A percentile compares a stretch with the other conserved stretches of the same genome.
Conservation (phyloP, 1,140 invertebrate genomes). For the Gonioctena quinquepunctata region DNA sequence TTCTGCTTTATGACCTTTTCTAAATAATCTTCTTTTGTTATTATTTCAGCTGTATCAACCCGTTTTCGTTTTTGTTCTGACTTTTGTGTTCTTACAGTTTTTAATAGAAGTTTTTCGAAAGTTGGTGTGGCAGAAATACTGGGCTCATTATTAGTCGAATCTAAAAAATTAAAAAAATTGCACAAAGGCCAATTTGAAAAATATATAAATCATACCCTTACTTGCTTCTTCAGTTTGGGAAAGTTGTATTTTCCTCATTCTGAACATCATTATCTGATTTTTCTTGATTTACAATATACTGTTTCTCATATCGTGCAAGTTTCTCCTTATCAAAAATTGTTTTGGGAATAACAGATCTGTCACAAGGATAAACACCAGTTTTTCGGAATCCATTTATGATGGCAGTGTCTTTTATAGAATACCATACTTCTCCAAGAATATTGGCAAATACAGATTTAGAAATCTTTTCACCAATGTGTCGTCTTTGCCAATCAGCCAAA, state of each 20-base stretch:
- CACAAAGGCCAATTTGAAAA: background rate
- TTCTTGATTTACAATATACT: background rate
- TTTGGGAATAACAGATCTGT: background rate
- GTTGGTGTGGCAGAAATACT: background rate
- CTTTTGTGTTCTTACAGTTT: background rate
- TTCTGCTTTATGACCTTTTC: background rate
- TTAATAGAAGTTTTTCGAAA: background rate
- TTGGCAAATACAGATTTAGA: background rate
- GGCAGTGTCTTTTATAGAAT: background rate
- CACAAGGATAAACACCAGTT: background rate
- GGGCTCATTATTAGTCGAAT: background rate
- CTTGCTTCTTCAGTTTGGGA: background rate
- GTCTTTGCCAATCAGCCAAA: background rate
- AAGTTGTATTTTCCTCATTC: background rate
- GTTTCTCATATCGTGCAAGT: background rate
- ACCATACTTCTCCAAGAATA: background rate
- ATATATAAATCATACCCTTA: background rate
- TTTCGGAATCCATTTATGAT: background rate
- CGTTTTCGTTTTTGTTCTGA: background rate
- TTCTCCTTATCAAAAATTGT: slow-evolving; percentile 1
- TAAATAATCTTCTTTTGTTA: background rate
- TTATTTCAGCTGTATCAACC: background rate
- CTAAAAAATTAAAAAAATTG: background rate
- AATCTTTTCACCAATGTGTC: background rate
- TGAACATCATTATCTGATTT: background rate